A percentile compares a stretch with the other conserved stretches of the same genome.
Conservation (phyloP, 2,797 vertebrate genomes). For the Geotrypetes seraphini region DNA sequence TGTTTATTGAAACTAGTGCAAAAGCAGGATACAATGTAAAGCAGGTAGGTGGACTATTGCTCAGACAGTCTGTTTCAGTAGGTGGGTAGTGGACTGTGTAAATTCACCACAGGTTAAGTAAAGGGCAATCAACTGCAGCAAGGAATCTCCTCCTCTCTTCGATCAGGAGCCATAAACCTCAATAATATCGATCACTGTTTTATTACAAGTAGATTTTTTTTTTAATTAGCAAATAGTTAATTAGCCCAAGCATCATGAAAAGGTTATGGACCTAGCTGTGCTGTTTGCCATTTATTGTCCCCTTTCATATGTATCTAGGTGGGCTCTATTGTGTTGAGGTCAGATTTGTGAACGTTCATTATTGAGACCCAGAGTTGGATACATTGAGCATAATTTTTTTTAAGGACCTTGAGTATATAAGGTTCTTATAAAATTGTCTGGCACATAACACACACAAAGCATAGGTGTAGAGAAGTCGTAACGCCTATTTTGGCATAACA, state of each 20-base stretch:
- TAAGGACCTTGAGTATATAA: too few species aligned
- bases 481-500: too few species aligned
- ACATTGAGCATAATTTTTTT: too few species aligned
- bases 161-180: background rate
- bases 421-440: too few species aligned
- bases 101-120: background rate
- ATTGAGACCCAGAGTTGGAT: too few species aligned
- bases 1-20: constrained; percentile 99
- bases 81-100: background rate
- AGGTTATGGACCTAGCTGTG: background rate
- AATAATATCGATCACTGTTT: background rate
- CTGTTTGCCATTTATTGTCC: background rate
- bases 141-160: background rate
- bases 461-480: too few species aligned
- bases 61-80: background rate
- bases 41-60: constrained; percentile 73
- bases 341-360: too few species aligned
- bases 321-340: too few species aligned
- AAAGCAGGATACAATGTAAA: constrained; percentile 98
- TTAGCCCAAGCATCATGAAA: background rate
- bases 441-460: too few species aligned
- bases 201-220: background rate
- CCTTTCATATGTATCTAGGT: background rate
- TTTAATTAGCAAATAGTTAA: background rate
- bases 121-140: background rate